Evolutionary conservation across 2,113 vertebrate species (phyloP).

Genomic region (Nesoenas mayeri): DNA sequence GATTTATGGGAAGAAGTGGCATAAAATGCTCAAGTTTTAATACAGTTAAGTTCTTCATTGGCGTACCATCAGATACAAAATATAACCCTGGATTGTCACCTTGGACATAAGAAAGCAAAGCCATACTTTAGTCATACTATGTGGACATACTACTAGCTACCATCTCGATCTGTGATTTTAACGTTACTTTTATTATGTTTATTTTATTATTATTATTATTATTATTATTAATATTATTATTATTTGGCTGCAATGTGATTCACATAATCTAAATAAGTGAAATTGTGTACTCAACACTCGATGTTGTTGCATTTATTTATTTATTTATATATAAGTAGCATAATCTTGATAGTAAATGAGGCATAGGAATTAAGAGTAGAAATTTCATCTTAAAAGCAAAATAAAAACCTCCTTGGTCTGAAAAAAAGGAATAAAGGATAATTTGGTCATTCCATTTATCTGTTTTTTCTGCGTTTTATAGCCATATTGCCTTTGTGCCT

Average conservation of each 20-base stretch:
- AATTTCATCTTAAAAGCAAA: conserved; percentile 15
- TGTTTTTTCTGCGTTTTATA: conserved; percentile 51
- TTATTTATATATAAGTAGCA: conserved; percentile 47
- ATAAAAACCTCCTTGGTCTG: conserved; percentile 32
- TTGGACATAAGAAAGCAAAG: conserved; percentile 62
- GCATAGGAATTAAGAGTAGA: conserved; percentile 62
- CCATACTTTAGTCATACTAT: conserved; percentile 19
- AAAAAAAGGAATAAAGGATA: conserved; percentile 27
- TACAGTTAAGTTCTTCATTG: background rate
- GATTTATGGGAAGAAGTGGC: conserved; percentile 45
- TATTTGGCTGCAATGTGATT: conserved; percentile 69
- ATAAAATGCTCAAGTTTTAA: conserved; percentile 27
- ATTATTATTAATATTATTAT: background rate
- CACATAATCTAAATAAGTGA: conserved; percentile 64
- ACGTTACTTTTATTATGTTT: conserved; percentile 40
- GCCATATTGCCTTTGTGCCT: conserved; percentile 70
- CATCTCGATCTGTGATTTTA: conserved; percentile 59
- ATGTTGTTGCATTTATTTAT: conserved; percentile 57
- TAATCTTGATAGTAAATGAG: conserved; percentile 46
- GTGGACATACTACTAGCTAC: conserved; percentile 40
- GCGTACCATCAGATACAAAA: conserved; percentile 11
- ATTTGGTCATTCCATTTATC: conserved; percentile 1
- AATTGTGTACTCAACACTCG: conserved; percentile 52
- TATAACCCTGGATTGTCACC: conserved; percentile 9
- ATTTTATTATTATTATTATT: background rate